A percentile compares a stretch with the other conserved stretches of the same genome.
Evolutionary conservation across 2,797 vertebrate genomes (phyloP).

Genomic region (Dipus sagitta): DNA sequence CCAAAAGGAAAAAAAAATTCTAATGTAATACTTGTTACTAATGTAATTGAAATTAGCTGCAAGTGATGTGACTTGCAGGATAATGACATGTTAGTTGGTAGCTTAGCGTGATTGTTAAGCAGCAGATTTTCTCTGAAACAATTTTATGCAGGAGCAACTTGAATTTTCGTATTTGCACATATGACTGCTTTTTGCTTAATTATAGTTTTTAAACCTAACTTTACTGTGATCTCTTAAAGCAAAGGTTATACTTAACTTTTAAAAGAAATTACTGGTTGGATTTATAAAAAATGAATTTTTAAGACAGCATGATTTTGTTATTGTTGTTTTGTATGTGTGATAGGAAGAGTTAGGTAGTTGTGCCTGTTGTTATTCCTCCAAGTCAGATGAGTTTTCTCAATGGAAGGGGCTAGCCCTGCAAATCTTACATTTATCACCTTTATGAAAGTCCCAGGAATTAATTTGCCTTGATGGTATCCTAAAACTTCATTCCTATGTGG

Average conservation of each 20-base stretch:
- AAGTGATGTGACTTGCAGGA: slow-evolving; percentile 6
- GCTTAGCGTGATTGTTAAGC: slow-evolving; percentile 12
- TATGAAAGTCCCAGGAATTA: slow-evolving; percentile 27
- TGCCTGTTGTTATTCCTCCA: slow-evolving; percentile 5
- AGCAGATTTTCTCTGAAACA: slow-evolving; percentile 8
- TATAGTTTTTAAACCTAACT: slow-evolving; percentile 63
- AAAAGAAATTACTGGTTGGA: slow-evolving; percentile 49
- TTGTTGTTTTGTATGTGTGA: slow-evolving; percentile 46
- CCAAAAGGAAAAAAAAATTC: no score
- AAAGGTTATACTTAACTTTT: slow-evolving; percentile 49
- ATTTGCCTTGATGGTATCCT: slow-evolving; percentile 6
- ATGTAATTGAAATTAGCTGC: slow-evolving; percentile 69
- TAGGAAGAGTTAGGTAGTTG: slow-evolving; percentile 31
- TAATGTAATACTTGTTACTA: neutral
- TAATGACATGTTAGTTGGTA: slow-evolving; percentile 31
- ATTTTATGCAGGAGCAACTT: slow-evolving; percentile 38
- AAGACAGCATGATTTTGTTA: slow-evolving; percentile 44
- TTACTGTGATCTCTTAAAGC: slow-evolving; percentile 63
- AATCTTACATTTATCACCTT: slow-evolving; percentile 38
- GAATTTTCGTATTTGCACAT: slow-evolving; percentile 40
- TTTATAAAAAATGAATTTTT: slow-evolving; percentile 51
- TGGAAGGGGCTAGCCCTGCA: neutral
- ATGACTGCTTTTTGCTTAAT: slow-evolving; percentile 56
- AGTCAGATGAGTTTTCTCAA: slow-evolving; percentile 18
- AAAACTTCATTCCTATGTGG: slow-evolving; percentile 77